Evolutionary conservation across 1,140 invertebrate genomes (phyloP).

Genomic region (Planococcus citri): DNA sequence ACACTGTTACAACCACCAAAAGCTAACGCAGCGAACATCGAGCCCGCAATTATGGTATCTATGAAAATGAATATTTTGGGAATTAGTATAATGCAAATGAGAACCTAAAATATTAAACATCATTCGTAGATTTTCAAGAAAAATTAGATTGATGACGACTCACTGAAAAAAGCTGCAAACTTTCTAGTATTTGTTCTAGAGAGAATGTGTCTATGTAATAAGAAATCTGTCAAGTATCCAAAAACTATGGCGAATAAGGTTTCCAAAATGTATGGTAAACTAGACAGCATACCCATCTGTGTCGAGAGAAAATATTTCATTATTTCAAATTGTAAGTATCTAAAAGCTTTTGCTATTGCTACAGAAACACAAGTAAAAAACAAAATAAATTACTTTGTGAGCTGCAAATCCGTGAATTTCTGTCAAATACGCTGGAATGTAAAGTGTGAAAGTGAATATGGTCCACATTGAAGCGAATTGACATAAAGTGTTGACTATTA

Average conservation of each 20-base stretch:
- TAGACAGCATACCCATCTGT: constrained; percentile 1
- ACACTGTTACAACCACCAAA: background rate
- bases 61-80: too few species aligned
- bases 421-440: constrained; percentile 73
- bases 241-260: background rate
- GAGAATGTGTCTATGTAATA: background rate
- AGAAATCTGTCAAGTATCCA: background rate
- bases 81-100: too few species aligned
- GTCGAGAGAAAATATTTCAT: background rate
- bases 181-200: background rate
- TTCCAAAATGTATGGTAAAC: constrained; percentile 11
- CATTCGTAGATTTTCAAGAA: background rate
- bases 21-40: background rate
- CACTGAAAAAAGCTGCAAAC: background rate
- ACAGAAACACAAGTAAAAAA: too few species aligned
- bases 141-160: background rate
- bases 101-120: too few species aligned
- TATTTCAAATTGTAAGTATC: too few species aligned
- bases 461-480: constrained; percentile 77
- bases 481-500: constrained; percentile 62
- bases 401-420: constrained; percentile 50
- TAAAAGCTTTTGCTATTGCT: too few species aligned
- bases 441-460: constrained; percentile 69
- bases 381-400: background rate
- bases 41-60: background rate